phyloP scores from a whole-genome alignment of 2,888 invertebrate species.

The Cryptus viduatorius region DNA sequence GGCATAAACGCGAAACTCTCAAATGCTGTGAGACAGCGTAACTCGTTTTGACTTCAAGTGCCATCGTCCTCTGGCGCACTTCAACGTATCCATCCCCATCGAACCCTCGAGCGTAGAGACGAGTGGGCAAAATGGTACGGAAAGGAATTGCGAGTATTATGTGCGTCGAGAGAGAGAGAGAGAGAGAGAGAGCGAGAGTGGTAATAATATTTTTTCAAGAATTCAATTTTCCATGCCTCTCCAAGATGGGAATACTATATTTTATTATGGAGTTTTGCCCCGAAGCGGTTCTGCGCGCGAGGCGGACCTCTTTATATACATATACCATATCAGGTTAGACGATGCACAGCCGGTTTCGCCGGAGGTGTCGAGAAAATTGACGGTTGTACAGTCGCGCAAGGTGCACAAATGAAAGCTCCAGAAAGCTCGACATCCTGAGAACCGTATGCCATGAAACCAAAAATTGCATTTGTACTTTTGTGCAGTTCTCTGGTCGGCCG shows the following conservation, averaged over 20 bases:
- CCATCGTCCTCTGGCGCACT: background rate
- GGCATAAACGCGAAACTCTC: background rate
- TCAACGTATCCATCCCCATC: background rate
- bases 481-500: background rate
- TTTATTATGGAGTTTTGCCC: slow-evolving; percentile 40
- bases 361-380: background rate
- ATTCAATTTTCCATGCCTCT: slow-evolving; percentile 50
- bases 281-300: background rate
- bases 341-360: slow-evolving; percentile 1
- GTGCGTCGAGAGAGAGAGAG: slow-evolving; percentile 1
- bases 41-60: slow-evolving; percentile 11
- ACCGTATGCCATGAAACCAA: background rate
- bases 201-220: slow-evolving; percentile 49
- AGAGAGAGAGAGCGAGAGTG: background rate
- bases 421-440: background rate
- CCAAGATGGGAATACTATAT: slow-evolving; percentile 25
- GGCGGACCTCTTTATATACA: background rate
- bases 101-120: slow-evolving; percentile 5
- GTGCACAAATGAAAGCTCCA: background rate
- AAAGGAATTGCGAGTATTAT: slow-evolving; percentile 3
- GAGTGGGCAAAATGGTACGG: slow-evolving; percentile 8
- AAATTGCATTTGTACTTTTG: background rate
- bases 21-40: background rate
- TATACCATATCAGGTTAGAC: background rate
- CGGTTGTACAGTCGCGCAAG: background rate